Percentiles rank a stretch among this genome's conserved stretches.
Conservation (phyloP, 2,113 vertebrate genomes). For the Notarius lentiginosus region DNA sequence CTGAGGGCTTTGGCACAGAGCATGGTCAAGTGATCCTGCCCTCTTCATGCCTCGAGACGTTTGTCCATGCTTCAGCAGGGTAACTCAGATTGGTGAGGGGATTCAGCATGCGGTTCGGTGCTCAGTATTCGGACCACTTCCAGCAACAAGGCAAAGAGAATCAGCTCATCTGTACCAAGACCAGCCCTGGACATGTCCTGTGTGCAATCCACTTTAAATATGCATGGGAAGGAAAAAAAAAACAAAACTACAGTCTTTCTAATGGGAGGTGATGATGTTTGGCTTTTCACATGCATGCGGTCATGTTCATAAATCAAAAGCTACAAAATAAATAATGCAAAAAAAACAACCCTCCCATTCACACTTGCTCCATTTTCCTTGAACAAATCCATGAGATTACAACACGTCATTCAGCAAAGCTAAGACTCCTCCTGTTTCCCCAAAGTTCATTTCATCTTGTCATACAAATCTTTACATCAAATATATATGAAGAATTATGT, state of each 20-base stretch:
- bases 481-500: slow-evolving; percentile 62
- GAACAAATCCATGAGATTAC: slow-evolving; percentile 43
- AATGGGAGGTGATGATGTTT: slow-evolving; percentile 25
- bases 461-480: slow-evolving; percentile 71
- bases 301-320: slow-evolving; percentile 43
- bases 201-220: slow-evolving; percentile 48
- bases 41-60: slow-evolving; percentile 49
- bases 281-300: slow-evolving; percentile 54
- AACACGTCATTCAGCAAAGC: slow-evolving; percentile 42
- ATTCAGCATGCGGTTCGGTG: slow-evolving; percentile 54
- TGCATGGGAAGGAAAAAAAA: not conserved
- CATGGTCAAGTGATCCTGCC: slow-evolving; percentile 29
- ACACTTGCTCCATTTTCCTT: slow-evolving; percentile 46
- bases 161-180: not conserved
- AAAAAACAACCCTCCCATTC: slow-evolving; percentile 45
- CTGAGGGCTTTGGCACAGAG: slow-evolving; percentile 43
- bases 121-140: slow-evolving; percentile 36
- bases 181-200: slow-evolving; percentile 28
- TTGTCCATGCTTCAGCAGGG: slow-evolving; percentile 49
- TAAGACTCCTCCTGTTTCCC: not conserved
- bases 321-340: slow-evolving; percentile 48
- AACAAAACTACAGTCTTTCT: slow-evolving; percentile 21
- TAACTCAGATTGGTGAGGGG: slow-evolving; percentile 14
- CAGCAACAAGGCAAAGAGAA: not conserved
- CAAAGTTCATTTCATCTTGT: slow-evolving; percentile 47